These are phyloP conservation scores for Lobophora halterata DNA, from an alignment of 2,888 invertebrate species.

Conservation along the genomic window DNA sequence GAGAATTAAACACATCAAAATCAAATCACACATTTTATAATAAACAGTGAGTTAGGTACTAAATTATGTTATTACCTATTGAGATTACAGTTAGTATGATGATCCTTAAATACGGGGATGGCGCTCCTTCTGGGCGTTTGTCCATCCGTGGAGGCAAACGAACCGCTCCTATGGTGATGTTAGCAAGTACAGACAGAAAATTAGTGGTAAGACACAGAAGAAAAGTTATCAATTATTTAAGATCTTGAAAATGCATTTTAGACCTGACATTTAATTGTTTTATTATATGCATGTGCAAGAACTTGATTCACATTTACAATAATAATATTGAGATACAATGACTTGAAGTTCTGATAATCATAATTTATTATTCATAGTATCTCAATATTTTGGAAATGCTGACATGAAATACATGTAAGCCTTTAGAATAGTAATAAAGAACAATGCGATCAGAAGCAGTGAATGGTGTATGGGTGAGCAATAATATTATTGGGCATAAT, in stretches of 20 bases:
- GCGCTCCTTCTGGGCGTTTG: slow-evolving; percentile 76
- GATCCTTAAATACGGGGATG: slow-evolving; percentile 76
- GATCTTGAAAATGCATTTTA: slow-evolving; percentile 54
- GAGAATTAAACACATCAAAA: slow-evolving; percentile 24
- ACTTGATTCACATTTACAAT: too few species aligned
- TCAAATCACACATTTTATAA: slow-evolving; percentile 27
- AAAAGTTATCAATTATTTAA: slow-evolving; percentile 37
- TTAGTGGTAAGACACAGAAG: slow-evolving; percentile 60
- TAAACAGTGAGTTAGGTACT: slow-evolving; percentile 30
- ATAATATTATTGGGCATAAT: too few species aligned
- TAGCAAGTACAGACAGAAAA: slow-evolving; percentile 72
- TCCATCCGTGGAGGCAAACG: slow-evolving; percentile 75
- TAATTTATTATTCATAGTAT: too few species aligned
- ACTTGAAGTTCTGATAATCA: too few species aligned
- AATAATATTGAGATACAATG: slow-evolving; percentile 3
- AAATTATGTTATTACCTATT: slow-evolving; percentile 70
- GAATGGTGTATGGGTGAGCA: slow-evolving; percentile 19
- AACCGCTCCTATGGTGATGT: slow-evolving; percentile 74
- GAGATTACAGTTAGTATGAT: slow-evolving; percentile 72
- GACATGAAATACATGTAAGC: slow-evolving; percentile 24
- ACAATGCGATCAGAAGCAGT: slow-evolving; percentile 17
- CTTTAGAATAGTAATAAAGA: slow-evolving; percentile 10
- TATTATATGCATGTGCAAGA: slow-evolving; percentile 24
- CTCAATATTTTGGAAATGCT: slow-evolving; percentile 18
- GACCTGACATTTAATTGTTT: too few species aligned